These are phyloP conservation scores for Bedellia somnulentella DNA, from an alignment of 2,888 invertebrate species.

Conservation along the genomic window DNA sequence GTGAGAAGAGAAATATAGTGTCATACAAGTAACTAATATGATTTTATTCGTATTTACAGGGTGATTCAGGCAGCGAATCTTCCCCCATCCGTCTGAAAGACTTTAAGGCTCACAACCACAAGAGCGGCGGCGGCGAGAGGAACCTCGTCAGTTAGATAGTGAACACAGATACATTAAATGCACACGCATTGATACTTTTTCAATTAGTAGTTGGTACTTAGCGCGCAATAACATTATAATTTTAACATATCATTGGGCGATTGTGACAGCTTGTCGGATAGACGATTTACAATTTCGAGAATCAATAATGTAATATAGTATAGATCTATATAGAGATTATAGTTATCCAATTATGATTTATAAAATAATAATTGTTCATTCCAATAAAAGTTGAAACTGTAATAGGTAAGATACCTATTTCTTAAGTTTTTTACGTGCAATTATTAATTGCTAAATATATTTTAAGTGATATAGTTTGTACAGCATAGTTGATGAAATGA, in stretches of 20 bases:
- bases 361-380: constrained; percentile 56
- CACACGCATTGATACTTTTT: too few relatives aligned
- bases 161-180: constrained; percentile 9
- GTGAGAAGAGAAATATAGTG: too few relatives aligned
- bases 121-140: constrained; percentile 32
- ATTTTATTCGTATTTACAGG: too few relatives aligned
- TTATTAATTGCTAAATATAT: constrained; percentile 62
- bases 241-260: constrained; percentile 63
- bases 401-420: constrained; percentile 58
- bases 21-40: too few relatives aligned
- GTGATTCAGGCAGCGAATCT: constrained; percentile 68
- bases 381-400: constrained; percentile 60
- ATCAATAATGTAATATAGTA: constrained; percentile 49
- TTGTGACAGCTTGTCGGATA: constrained; percentile 58
- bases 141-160: constrained; percentile 42
- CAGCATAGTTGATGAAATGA: constrained; percentile 56
- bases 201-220: constrained; percentile 17
- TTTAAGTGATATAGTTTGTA: constrained; percentile 60
- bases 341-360: constrained; percentile 15
- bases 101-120: constrained; percentile 51
- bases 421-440: constrained; percentile 64
- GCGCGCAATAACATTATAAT: constrained; percentile 53
- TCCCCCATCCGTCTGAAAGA: constrained; percentile 61
- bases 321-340: constrained; percentile 25
- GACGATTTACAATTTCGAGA: constrained; percentile 43